phyloP scores from a whole-genome alignment of 2,797 vertebrate species.

The Ispidina picta region DNA sequence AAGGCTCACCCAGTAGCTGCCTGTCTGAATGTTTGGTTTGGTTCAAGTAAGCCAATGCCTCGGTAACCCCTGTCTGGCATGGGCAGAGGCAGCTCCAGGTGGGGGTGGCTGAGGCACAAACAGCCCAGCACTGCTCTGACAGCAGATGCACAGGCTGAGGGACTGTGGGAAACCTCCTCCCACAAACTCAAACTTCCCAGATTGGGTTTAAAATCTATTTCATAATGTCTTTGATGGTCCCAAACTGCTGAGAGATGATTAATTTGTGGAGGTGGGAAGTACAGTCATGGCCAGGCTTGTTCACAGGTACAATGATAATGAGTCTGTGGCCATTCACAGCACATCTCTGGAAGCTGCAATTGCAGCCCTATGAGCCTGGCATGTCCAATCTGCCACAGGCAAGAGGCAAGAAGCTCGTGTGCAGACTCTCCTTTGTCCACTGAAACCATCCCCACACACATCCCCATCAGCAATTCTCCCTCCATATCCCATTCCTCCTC shows the following conservation, averaged over 20 bases:
- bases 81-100: not conserved
- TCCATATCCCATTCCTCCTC: not conserved
- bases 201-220: not conserved
- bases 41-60: not conserved
- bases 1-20: not conserved
- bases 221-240: not conserved
- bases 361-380: fast-evolving
- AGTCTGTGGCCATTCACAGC: not conserved
- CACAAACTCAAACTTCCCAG: not conserved
- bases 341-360: not conserved
- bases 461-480: not conserved
- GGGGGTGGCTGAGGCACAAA: not conserved
- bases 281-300: not conserved
- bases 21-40: not conserved
- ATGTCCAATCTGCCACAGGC: fast-evolving
- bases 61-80: fast-evolving
- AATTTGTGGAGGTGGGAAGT: not conserved
- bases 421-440: fast-evolving
- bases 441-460: fast-evolving
- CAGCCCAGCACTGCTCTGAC: fast-evolving
- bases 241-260: not conserved
- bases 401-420: not conserved
- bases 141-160: fast-evolving
- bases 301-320: not conserved
- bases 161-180: not conserved